Base-by-base conservation (phyloP, 2,888 invertebrate species). In the Zygogramma bicolorata region DNA sequence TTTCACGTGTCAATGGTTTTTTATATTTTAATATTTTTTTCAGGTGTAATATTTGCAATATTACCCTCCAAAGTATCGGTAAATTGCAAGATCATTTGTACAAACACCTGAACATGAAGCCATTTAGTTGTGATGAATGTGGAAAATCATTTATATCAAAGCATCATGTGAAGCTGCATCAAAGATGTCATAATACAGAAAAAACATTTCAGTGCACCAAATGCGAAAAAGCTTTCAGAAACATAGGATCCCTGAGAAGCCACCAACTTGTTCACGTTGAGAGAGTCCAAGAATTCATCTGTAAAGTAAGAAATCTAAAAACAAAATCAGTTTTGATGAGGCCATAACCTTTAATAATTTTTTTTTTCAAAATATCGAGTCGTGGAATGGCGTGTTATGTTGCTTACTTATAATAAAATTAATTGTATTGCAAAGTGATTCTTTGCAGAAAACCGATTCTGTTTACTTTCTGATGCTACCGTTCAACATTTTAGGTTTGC, bases 21-120 rank as follows among this genome's bases (percentile, higher is more conserved):
- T n/a, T n/a, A n/a, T n/a, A n/a, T n/a, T n/a, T 13, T 18, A 34
- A 1, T 61, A n/a, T 42, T 46, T 58, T 74, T 69, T 68, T 42
- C 31, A 77, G 77, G n/a, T 84, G 84, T 65, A 76, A 80, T 27
- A 79, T 82, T 42, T 84, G 84, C 61, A 76, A 82, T 57, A 71
- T 79, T 22, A 78, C 82, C 8, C 82, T 81, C 34, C 81, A 82
- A 74, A 82, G 80, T 61, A 63, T 82, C 27, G 76, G 80, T 15
- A 82, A 82, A 72, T 68, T 84, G 25, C 78, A 81, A 57, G 81
- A 81, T 34, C 84, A 84, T 69, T 75, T 81, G 68, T 82, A 83
- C 65, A 73, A 76, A 46, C 84, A 84, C 70, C 76, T 81, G 59
- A 83, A 83, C 3, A 49, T 81, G 8, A 83, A 81, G 74, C 83